Evolutionary conservation across 2,113 vertebrate species (phyloP).

Genomic region (Phocoena phocoena): DNA sequence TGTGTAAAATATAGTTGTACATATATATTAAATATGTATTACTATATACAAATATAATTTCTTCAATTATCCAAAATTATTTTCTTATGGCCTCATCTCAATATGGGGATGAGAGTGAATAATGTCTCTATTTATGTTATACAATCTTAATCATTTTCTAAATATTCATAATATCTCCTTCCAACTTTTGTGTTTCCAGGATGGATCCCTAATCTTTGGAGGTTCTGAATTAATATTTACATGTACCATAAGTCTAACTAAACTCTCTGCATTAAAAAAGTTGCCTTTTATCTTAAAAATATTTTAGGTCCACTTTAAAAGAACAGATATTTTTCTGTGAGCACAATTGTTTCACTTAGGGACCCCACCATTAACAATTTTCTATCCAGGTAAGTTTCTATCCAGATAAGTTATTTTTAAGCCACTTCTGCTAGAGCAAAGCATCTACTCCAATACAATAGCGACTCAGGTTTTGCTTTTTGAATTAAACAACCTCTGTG

Average conservation of each 20-base stretch:
- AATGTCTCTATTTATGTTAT: background rate
- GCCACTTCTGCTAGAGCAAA: background rate
- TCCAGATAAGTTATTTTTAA: background rate
- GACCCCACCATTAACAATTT: background rate
- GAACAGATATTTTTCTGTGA: background rate
- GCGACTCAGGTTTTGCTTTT: background rate
- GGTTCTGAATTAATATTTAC: background rate
- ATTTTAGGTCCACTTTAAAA: background rate
- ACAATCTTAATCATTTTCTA: background rate
- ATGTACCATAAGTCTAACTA: background rate
- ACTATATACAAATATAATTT: background rate
- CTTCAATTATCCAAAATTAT: background rate
- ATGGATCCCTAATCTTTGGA: background rate
- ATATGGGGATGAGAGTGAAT: background rate
- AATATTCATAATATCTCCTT: background rate
- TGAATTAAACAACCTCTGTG: background rate
- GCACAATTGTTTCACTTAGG: background rate
- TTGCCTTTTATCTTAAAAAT: background rate
- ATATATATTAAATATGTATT: background rate
- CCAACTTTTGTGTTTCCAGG: background rate
- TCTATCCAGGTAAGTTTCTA: background rate
- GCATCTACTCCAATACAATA: conserved; percentile 23
- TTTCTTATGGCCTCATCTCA: background rate
- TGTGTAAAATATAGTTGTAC: background rate
- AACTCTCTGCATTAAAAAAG: background rate